Conservation (phyloP, 2,113 vertebrate genomes). For the Falcunculus frontatus region DNA sequence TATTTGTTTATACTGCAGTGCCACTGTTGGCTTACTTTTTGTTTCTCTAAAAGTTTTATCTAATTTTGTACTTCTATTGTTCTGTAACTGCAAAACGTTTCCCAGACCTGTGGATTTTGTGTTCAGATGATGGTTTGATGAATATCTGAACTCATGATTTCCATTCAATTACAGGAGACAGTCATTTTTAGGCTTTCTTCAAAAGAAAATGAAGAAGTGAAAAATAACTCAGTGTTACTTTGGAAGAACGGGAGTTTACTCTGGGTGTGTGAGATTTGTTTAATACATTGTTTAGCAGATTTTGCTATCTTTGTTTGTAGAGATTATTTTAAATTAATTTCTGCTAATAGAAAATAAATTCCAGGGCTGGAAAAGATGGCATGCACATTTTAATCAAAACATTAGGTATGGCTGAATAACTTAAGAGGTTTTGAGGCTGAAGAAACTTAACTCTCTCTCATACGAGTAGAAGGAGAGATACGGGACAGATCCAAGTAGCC, state of each 20-base stretch:
- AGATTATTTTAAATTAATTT: slow-evolving; percentile 9
- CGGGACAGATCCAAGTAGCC: neutral
- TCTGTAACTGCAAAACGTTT: neutral
- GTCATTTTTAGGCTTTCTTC: neutral
- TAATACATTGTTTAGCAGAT: neutral
- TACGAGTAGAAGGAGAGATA: neutral
- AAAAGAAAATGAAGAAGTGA: neutral
- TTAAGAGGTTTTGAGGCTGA: neutral
- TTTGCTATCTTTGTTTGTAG: neutral
- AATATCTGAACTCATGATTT: neutral
- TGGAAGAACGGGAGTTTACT: neutral
- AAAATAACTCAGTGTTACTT: neutral
- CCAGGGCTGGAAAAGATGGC: neutral
- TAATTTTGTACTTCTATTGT: neutral
- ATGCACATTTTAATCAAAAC: neutral
- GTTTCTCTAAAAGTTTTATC: neutral
- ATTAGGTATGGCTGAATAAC: neutral
- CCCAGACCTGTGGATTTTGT: neutral
- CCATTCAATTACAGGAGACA: neutral
- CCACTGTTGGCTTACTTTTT: neutral
- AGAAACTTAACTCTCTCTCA: neutral
- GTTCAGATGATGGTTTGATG: neutral
- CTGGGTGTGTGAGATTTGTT: neutral
- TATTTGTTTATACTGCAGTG: neutral
- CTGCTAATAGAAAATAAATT: neutral